A percentile compares a stretch with the other conserved stretches of the same genome.
Evolutionary conservation across 2,113 vertebrate species (phyloP).

Genomic region (Xenotilapia caudafasciata): DNA sequence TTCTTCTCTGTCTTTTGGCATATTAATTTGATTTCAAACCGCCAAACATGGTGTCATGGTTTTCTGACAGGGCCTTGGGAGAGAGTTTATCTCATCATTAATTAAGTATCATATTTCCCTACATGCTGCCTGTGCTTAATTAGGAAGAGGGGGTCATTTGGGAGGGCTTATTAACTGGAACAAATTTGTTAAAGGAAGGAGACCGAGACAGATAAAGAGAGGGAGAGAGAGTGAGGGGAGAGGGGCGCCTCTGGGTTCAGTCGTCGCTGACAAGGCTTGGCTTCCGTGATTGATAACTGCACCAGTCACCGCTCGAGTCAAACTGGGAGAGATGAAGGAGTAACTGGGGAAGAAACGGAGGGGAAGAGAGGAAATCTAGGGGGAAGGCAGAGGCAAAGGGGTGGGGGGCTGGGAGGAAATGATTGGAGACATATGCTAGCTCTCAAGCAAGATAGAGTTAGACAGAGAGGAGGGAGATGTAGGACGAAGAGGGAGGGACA

Average conservation of each 20-base stretch:
- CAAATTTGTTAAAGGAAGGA: constrained; percentile 99
- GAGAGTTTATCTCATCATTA: constrained; percentile 99
- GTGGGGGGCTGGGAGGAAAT: constrained; percentile 77
- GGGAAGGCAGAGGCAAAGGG: constrained; percentile 48
- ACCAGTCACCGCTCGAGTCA: constrained; percentile 86
- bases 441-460: constrained; percentile 83
- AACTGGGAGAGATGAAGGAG: constrained; percentile 91
- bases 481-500: constrained; percentile 84
- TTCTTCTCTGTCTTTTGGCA: constrained; percentile 49
- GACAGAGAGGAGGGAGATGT: constrained; percentile 88
- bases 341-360: constrained; percentile 78
- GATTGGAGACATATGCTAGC: constrained; percentile 99
- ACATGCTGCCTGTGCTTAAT: constrained; percentile 97
- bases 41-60: constrained; percentile 99
- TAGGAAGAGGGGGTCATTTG: constrained; percentile 97
- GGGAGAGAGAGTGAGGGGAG: constrained; percentile 3
- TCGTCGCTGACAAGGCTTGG: constrained; percentile 91
- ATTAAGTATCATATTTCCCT: constrained; percentile 99
- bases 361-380: constrained; percentile 47
- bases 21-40: constrained; percentile 94
- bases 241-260: constrained; percentile 74
- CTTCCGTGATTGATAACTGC: constrained; percentile 97
- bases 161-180: constrained; percentile 99
- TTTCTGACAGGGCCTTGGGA: constrained; percentile 98
- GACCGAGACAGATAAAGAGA: constrained; percentile 56